Percentiles rank a stretch among this genome's conserved stretches.
Evolutionary conservation across 2,113 vertebrate genomes (phyloP).

Genomic region (Odontophorus gujanensis): DNA sequence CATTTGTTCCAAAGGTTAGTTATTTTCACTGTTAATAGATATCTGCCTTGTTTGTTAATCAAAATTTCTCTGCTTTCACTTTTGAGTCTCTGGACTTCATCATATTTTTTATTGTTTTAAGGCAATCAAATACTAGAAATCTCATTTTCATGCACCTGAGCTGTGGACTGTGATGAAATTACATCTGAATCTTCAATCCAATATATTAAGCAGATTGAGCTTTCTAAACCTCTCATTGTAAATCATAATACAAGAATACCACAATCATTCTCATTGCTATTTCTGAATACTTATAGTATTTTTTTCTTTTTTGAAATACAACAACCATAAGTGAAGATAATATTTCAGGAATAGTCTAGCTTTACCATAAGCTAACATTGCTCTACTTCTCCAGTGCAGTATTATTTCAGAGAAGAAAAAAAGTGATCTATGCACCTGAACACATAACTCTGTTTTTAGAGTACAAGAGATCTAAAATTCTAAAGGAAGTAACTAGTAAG

Average conservation of each 20-base stretch:
- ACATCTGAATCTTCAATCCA: slow-evolving; percentile 17
- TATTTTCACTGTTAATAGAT: neutral
- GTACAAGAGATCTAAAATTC: neutral
- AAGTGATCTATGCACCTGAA: neutral
- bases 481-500: neutral
- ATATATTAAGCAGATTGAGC: neutral
- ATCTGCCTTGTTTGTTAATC: neutral
- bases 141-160: slow-evolving; percentile 5
- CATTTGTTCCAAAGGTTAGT: neutral
- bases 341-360: neutral
- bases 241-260: neutral
- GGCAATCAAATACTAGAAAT: neutral
- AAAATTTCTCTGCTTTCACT: neutral
- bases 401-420: neutral
- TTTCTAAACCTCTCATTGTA: neutral
- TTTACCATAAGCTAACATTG: neutral
- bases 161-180: slow-evolving; percentile 12
- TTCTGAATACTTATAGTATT: neutral
- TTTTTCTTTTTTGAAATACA: slow-evolving; percentile 24
- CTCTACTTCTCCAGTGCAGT: neutral
- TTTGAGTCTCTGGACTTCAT: neutral
- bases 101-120: neutral
- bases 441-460: neutral
- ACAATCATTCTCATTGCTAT: neutral
- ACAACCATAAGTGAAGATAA: neutral